Evolutionary conservation across 2,888 invertebrate species (phyloP), one percentile per base, ranked within the genome.

Genomic region (Parapristionchus giblindavisi): DNA sequence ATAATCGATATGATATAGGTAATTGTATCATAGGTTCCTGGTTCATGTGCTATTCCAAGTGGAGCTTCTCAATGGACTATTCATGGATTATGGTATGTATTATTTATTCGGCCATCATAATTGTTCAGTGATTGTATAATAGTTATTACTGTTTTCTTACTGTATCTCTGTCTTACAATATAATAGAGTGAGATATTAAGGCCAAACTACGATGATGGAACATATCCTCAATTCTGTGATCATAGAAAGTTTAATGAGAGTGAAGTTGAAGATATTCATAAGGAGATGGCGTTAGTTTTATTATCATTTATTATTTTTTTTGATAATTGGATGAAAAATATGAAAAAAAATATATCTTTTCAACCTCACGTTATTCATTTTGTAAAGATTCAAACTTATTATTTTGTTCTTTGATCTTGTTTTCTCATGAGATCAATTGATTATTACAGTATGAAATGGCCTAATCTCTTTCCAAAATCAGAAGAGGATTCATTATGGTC

Each of bases 221-320:
- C 60, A 24, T 72, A 72, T 8, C 72, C 72, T 40, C 60, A 72
- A 32, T 72, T 72, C 72, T 72, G 72, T 29, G 72, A 72, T 34
- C 58, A 60, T 34, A 43, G 32, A 32, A 72, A 72, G 60, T 72
- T 60, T 51, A 48, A 72, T 36, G 21, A 51, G 43, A 34, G 43
- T 17, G 29, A 72, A 32, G 51, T 72, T 21, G 14, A 32, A 36
- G 36, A 27, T 8, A 14, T 72, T 32, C 51, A 60, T 3, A 60
- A 72, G 38, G 29, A 43, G 58, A 58, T 72, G 58, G 38, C 34
- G 72, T 72, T 40, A 72, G 58, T 3, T 60, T 27, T 3, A 60
- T 11, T 17, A 60, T 24, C 24, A 11, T 11, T 6, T n/a, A 11
- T n/a, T n/a, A 60, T 21, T 60, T 3, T 60, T 36, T 8, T 40